A percentile compares a stretch with the other conserved stretches of the same genome.
These are phyloP conservation scores for Ceyx erithaca DNA, from an alignment of 2,797 vertebrate species.

Conservation along the genomic window DNA sequence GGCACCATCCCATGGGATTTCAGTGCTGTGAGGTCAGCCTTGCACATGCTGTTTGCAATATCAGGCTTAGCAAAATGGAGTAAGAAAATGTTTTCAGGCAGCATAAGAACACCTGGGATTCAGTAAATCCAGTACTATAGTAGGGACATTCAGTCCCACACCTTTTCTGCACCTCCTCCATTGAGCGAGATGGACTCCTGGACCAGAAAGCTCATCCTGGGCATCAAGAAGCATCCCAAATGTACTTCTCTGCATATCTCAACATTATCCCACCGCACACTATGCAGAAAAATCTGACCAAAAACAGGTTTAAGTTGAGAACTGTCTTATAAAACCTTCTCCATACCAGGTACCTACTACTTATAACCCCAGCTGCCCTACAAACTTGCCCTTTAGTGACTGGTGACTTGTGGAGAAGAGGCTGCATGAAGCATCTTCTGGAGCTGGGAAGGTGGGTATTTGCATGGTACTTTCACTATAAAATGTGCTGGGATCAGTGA, in stretches of 20 bases:
- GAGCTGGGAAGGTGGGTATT: neutral
- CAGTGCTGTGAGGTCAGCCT: neutral
- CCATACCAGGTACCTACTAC: neutral
- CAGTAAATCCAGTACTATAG: neutral
- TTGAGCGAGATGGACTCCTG: neutral
- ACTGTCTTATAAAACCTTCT: neutral
- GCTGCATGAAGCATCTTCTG: neutral
- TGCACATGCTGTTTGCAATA: rapidly evolving
- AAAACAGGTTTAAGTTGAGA: neutral
- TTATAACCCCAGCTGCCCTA: neutral
- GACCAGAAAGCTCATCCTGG: neutral
- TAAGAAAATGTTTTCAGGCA: neutral
- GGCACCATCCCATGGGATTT: neutral
- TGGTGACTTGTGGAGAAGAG: neutral
- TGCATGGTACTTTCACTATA: neutral
- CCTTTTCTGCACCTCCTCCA: neutral
- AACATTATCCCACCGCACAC: neutral
- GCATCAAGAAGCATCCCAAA: neutral
- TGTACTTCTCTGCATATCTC: neutral
- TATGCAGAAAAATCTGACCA: neutral
- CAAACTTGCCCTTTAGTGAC: neutral
- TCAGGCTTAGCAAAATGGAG: neutral
- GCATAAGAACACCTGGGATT: neutral
- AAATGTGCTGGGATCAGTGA: rapidly evolving
- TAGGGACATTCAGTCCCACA: neutral